Evolutionary conservation across 1,140 invertebrate genomes (phyloP), one percentile per base, ranked within the genome.

Genomic region (Drosophila cardini): DNA sequence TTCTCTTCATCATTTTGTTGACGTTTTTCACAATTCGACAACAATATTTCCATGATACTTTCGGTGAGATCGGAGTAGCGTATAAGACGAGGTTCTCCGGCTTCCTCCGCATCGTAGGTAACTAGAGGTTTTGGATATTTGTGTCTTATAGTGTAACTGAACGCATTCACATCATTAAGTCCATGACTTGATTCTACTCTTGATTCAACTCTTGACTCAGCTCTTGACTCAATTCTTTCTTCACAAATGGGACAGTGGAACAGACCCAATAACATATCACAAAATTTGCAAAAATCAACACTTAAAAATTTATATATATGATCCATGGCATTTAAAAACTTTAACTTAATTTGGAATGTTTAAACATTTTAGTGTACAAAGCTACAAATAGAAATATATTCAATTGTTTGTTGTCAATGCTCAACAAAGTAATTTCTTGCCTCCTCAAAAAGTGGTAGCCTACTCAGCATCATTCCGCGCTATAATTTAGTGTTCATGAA

Each of bases 401-500:
- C 21, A 50, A 73, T 58, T 77, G 74, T 74, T 63, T 71, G 7
- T 36, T 60, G 50, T 36, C 62, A 53, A 48, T 48, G 30, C 52
- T 13, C 30, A 53, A 48, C 45, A n/a, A 53, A 15, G 21, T 5
- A 57, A 26, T 26, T 26, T 26, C 21, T 43, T 43, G 7, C 10
- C 48, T n/a, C 30, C 36, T 26, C 60, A 10, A 55, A 58, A 45
- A 50, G 50, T 15, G 15, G 71, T 52, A 71, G 75, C 75, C 71
- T 74, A 74, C 71, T 74, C 58, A 72, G 63, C 62, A 34, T 65
- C 40, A 42, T 21, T n/a, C 13, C 32, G 30, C 68, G 21, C 46
- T 56, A 67, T 83, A 86, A 87, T 87, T 87, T 82, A 87, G 76
- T 83, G 83, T 87, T 79, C 83, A 76, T 83, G 83, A 73, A 87